Evolutionary conservation across 2,797 vertebrate species (phyloP), one percentile per base, ranked within the genome.

Genomic region (Lacerta bilineata): DNA sequence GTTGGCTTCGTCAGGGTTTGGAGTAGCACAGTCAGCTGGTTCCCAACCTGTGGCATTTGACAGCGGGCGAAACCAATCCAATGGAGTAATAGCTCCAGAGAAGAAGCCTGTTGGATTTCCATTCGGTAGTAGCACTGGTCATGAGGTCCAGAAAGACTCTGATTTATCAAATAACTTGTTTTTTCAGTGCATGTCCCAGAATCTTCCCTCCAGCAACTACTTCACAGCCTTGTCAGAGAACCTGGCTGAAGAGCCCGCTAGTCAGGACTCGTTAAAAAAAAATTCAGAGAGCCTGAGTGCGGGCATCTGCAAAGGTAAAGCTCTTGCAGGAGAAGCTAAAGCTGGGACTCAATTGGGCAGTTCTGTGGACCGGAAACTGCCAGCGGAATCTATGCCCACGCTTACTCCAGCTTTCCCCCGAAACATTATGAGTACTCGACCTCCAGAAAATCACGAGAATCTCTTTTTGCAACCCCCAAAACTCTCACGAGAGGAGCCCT

Each of bases 121-220:
- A 84, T 97, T 98, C 94, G 98, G 98, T 92, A 96, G 96, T 89
- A 95, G 95, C 90, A 97, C 97, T 94, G 91, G 93, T 86, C 96
- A 96, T 84, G 98, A 98, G 88, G 88, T 95, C 92, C 96, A 97
- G 89, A 98, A 98, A 95, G 98, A 98, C 92, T 94, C 97, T 84
- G 97, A 97, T 94, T 86, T 97, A 11, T 98, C 98, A 66, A 98
- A 99, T 96, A 99, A 99, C 97, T 97, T 99, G 91, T 99, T 99
- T 98, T 99, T 99, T 96, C 98, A 99, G 88, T 99, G 98, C 94
- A 99, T 99, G 99, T 98, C 98, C 86, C 98, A 99, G 96, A 97
- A 96, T 91, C 97, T 98, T 94, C 95, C 98, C 86, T 98, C 98
- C 94, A 98, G 96, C 96, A 99, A 98, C 96, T 99, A 98, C 95